Base-by-base conservation (phyloP, 2,888 invertebrate genomes). In the Caradrina kadenii region DNA sequence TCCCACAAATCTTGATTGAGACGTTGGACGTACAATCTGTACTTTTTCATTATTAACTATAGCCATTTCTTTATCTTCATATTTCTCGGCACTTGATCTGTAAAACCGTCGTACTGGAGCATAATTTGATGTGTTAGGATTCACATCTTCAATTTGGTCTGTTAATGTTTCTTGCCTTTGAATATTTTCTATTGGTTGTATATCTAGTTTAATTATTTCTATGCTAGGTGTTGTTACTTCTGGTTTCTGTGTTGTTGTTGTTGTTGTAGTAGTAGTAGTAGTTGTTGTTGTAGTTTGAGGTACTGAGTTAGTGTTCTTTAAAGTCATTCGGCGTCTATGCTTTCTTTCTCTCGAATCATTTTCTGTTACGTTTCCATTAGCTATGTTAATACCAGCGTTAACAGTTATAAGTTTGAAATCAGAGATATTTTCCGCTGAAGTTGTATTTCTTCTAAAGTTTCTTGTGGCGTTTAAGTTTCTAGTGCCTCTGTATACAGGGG, bases 1-100 rank as follows among this genome's bases (percentile, higher is more conserved):
- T 21, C 94, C 93, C 10, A 93, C 93, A 39, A 92, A 78, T 80
- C 82, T 91, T 21, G 92, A 89, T 63, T 86, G 83, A 6, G 93
- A 76, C 1, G 92, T 93, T 0, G 95, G 94, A 78, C 94, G 88
- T 1, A 95, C 87, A 22, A 95, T 93, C 86, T 94, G 94, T 35
- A 96, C 90, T 80, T 90, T 93, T 66, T 95, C 93, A 76, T 94
- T 93, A 76, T 94, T 94, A 1, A 94, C 84, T 58, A 92, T 76
- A 64, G 89, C 85, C 83, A 93, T 92, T 84, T 95, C 94, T 84
- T 88, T 91, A 0, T 88, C 86, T 61, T 87, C 85, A 63, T 70
- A 63, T 65, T 82, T 90, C 82, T 96, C 95, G 7, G 91, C 92
- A 65, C 95, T 95, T 3, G 96, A 95, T 87, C 95, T 90, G 45